Conservation (phyloP, 1,140 invertebrate genomes). For the Drosophila repleta region DNA sequence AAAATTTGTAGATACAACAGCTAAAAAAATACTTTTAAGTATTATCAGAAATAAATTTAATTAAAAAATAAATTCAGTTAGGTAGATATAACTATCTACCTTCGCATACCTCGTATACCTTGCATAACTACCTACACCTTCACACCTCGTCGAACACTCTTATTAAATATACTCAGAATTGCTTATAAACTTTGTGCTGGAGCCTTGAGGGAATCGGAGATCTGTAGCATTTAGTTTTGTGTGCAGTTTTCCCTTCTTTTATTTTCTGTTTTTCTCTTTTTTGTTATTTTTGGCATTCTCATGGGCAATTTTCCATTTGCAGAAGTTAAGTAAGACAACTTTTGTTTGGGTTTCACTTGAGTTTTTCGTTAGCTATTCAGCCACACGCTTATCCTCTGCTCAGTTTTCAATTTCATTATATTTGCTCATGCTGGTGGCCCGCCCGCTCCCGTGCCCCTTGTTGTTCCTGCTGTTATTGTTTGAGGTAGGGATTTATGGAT, state of each 20-base stretch:
- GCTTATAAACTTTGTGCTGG: conserved; percentile 60
- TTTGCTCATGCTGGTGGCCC: conserved; percentile 69
- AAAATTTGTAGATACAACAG: too few species aligned
- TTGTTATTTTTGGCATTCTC: background rate
- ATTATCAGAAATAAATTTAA: background rate
- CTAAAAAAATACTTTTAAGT: too few species aligned
- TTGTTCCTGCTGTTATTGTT: conserved; percentile 50
- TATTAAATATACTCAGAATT: conserved; percentile 66
- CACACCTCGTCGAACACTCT: conserved; percentile 12
- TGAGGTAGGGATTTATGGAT: conserved; percentile 61
- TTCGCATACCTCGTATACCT: too few species aligned
- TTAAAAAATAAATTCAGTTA: too few species aligned
- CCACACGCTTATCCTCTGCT: conserved; percentile 53
- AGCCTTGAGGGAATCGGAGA: conserved; percentile 38
- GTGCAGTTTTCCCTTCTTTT: conserved; percentile 29
- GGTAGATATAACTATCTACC: too few species aligned
- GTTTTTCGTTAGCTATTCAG: conserved; percentile 43
- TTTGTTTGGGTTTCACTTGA: conserved; percentile 60
- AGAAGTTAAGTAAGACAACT: conserved; percentile 42
- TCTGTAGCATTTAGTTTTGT: conserved; percentile 41
- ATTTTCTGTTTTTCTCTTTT: conserved; percentile 9
- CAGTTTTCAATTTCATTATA: conserved; percentile 77
- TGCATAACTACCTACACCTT: background rate
- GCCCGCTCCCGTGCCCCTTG: conserved; percentile 41
- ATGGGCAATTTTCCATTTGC: conserved; percentile 22